phyloP scores from a whole-genome alignment of 2,888 invertebrate species.

The Strigamia transsilvanica region DNA sequence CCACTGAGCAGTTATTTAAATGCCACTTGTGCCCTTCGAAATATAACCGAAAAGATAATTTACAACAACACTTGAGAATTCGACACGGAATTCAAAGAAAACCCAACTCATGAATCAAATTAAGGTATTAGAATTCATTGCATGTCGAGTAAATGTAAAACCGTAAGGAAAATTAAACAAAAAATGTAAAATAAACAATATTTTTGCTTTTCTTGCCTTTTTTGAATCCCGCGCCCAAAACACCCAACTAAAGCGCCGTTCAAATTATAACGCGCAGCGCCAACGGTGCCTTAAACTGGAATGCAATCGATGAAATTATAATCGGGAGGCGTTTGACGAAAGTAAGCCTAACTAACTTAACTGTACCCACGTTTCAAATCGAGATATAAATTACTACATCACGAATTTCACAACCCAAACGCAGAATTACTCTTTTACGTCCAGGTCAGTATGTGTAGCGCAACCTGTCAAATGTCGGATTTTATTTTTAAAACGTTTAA shows the following conservation, averaged over 20 bases:
- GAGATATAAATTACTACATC: not conserved
- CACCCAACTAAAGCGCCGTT: not conserved
- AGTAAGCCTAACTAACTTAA: conserved; percentile 1
- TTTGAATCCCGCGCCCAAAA: not conserved
- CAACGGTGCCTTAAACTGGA: not conserved
- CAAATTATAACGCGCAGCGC: not conserved
- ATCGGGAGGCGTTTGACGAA: conserved; percentile 5
- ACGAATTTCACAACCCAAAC: not conserved
- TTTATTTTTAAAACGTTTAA: not conserved
- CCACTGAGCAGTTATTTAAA: conserved; percentile 2
- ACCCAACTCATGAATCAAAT: not conserved
- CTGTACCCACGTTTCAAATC: not conserved
- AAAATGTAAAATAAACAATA: too few species aligned
- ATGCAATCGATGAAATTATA: not conserved
- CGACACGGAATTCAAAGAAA: not conserved
- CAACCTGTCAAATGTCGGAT: not conserved
- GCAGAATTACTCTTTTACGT: not conserved
- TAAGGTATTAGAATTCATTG: not conserved
- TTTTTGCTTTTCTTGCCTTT: not conserved
- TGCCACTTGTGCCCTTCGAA: conserved; percentile 38
- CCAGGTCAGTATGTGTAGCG: not conserved
- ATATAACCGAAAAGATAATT: conserved; percentile 34
- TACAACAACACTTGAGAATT: conserved; percentile 33
- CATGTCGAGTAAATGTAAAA: not conserved
- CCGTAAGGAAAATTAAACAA: not conserved